A percentile compares a stretch with the other conserved stretches of the same genome.
Conservation (phyloP, 2,888 invertebrate genomes). For the Yponomeuta evonymella region DNA sequence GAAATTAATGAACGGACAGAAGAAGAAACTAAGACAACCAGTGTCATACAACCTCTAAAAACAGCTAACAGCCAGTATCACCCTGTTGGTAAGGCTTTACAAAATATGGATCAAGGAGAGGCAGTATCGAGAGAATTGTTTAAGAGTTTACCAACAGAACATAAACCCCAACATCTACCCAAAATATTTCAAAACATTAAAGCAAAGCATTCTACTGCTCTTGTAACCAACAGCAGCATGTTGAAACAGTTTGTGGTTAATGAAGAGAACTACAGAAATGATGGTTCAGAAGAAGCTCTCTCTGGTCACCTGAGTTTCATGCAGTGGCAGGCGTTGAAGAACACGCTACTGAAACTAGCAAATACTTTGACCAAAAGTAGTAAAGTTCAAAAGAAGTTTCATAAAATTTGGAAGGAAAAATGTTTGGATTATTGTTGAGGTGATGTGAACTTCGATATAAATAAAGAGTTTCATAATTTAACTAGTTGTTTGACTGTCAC, state of each 20-base stretch:
- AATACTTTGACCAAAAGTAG: constrained; percentile 38
- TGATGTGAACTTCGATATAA: too few relatives aligned
- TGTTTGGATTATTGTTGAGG: constrained; percentile 43
- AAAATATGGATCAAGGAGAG: background rate
- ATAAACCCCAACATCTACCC: background rate
- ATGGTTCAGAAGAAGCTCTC: constrained; percentile 40
- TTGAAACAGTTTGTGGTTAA: constrained; percentile 47
- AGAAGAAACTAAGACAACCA: background rate
- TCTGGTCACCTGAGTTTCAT: constrained; percentile 67
- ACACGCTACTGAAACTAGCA: constrained; percentile 43
- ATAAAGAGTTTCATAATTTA: too few relatives aligned
- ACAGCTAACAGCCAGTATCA: background rate
- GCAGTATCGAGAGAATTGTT: constrained; percentile 7
- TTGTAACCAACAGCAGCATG: constrained; percentile 40
- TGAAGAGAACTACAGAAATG: constrained; percentile 54
- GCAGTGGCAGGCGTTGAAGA: constrained; percentile 73
- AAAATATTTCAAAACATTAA: constrained; percentile 1
- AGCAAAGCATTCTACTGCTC: constrained; percentile 31
- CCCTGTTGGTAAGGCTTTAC: background rate
- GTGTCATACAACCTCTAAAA: background rate
- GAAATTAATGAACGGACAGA: constrained; percentile 34
- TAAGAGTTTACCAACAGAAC: background rate
- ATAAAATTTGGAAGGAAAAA: constrained; percentile 63
- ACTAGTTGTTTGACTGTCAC: too few relatives aligned
- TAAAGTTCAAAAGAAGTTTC: constrained; percentile 54